Percentiles rank a stretch among this genome's conserved stretches.
Evolutionary conservation across 2,888 invertebrate species (phyloP).

Genomic region (Prosopocoilus inquinatus): DNA sequence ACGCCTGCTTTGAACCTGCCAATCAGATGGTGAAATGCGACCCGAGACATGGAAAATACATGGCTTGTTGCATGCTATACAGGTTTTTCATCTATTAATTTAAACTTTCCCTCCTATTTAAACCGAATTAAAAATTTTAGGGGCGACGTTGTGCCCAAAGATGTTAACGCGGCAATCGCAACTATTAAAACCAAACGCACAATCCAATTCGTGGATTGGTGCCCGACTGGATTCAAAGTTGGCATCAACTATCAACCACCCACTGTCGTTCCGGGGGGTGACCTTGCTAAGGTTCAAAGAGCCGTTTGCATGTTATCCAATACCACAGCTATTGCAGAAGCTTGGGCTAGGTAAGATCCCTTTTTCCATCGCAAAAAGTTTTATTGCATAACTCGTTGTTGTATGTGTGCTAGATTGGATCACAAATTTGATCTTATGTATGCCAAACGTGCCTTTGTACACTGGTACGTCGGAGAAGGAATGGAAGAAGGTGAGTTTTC

Average conservation of each 20-base stretch:
- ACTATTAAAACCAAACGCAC: constrained; percentile 92
- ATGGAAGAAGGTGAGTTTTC: constrained; percentile 88
- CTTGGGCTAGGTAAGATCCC: constrained; percentile 77
- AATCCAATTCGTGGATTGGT: constrained; percentile 89
- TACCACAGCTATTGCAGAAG: constrained; percentile 94
- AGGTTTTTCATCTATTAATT: constrained; percentile 44
- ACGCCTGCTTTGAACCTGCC: constrained; percentile 92
- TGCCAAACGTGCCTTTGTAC: constrained; percentile 92
- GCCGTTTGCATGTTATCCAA: constrained; percentile 97
- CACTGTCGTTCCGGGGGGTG: constrained; percentile 88
- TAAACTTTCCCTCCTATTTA: not conserved
- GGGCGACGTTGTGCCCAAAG: constrained; percentile 88
- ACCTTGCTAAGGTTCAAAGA: constrained; percentile 88
- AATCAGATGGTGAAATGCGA: constrained; percentile 95
- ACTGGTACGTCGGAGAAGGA: constrained; percentile 89
- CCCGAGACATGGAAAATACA: constrained; percentile 85
- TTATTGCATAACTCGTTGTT: not conserved
- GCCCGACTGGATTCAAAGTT: constrained; percentile 78
- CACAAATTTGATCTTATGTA: constrained; percentile 97
- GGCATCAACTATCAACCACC: constrained; percentile 90
- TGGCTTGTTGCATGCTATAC: constrained; percentile 95
- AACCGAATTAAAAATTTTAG: constrained; percentile 49
- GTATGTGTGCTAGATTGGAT: constrained; percentile 62
- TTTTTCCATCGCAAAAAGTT: not conserved
- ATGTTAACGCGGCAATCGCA: constrained; percentile 89